These are phyloP conservation scores for Psylliodes chrysocephalus DNA, from an alignment of 2,888 invertebrate genomes.

Conservation along the genomic window DNA sequence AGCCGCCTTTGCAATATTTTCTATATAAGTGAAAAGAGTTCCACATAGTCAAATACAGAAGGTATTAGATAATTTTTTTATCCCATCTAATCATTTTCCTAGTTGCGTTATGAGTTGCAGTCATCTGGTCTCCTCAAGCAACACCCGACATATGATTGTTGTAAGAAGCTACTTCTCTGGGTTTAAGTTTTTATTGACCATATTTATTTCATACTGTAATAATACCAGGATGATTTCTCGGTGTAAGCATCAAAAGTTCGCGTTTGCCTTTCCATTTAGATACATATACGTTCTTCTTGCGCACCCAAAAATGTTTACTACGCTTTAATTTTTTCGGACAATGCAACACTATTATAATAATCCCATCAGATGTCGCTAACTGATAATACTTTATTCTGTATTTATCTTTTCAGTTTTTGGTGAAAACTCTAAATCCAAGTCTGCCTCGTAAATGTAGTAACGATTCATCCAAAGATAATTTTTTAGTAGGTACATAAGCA, in stretches of 20 bases:
- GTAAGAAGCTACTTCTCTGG: too few relatives aligned
- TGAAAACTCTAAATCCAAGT: conserved; percentile 23
- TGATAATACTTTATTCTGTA: neutral
- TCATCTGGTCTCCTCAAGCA: neutral
- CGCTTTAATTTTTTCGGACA: conserved; percentile 29
- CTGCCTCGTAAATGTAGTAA: conserved; percentile 25
- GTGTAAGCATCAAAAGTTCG: too few relatives aligned
- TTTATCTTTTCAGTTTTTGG: conserved; percentile 23
- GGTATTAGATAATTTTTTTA: conserved; percentile 12
- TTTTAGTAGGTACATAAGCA: conserved; percentile 14
- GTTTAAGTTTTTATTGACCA: too few relatives aligned
- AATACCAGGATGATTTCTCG: too few relatives aligned
- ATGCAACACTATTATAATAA: conserved; percentile 20
- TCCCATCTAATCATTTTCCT: conserved; percentile 8
- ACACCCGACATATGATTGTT: neutral
- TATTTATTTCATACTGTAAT: too few relatives aligned
- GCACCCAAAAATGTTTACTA: conserved; percentile 25
- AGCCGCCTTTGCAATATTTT: too few relatives aligned
- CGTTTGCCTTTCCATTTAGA: too few relatives aligned
- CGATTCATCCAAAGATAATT: conserved; percentile 23
- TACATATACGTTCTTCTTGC: too few relatives aligned
- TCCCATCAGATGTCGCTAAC: conserved; percentile 20
- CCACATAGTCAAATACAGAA: neutral
- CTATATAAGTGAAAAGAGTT: too few relatives aligned
- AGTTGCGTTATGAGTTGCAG: neutral